Percentiles rank a stretch among this genome's conserved stretches.
These are phyloP conservation scores for Kryptolebias marmoratus DNA, from an alignment of 2,113 vertebrate genomes.

Conservation along the genomic window DNA sequence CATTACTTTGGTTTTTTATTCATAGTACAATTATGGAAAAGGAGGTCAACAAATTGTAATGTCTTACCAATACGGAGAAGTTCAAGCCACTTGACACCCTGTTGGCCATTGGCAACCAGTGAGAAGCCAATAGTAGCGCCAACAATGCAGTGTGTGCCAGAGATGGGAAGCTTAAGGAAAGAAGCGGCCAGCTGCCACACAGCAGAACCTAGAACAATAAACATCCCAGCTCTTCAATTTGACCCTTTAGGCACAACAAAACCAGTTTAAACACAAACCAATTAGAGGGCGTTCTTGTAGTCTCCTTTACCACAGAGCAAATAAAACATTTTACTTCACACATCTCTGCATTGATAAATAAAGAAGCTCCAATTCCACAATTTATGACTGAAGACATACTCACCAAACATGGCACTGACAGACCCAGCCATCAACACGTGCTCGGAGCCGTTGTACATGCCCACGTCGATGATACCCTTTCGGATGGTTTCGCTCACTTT, in stretches of 20 bases:
- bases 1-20: background rate
- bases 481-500: slow-evolving; percentile 98
- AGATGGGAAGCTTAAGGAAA: slow-evolving; percentile 96
- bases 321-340: background rate
- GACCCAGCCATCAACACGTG: slow-evolving; percentile 87
- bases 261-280: background rate
- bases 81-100: slow-evolving; percentile 90
- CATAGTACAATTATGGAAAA: no score
- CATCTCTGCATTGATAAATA: no score
- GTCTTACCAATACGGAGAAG: slow-evolving; percentile 92
- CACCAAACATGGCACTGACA: slow-evolving; percentile 94
- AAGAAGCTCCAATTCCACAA: no score
- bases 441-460: slow-evolving; percentile 83
- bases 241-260: background rate
- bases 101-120: slow-evolving; percentile 87
- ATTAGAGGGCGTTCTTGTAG: background rate
- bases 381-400: slow-evolving; percentile 61
- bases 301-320: background rate
- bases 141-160: slow-evolving; percentile 98
- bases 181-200: slow-evolving; percentile 97
- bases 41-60: background rate
- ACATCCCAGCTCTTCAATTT: background rate
- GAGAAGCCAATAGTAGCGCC: slow-evolving; percentile 98
- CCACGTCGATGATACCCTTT: slow-evolving; percentile 90
- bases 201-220: slow-evolving; percentile 87